These are phyloP conservation scores for Zhengitettix transpicula DNA, from an alignment of 2,888 invertebrate genomes.

Conservation along the genomic window DNA sequence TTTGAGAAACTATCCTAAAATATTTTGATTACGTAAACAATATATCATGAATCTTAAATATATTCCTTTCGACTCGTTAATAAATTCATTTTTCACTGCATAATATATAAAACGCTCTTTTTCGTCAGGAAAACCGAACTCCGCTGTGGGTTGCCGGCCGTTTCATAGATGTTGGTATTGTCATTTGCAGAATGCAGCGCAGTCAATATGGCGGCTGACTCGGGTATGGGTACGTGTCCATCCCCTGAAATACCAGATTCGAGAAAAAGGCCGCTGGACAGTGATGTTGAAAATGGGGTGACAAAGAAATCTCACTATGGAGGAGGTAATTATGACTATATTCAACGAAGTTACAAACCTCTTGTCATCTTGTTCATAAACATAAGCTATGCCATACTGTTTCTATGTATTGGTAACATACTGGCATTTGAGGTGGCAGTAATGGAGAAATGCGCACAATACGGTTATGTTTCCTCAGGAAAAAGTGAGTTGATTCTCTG, in stretches of 20 bases:
- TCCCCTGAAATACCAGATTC: constrained; percentile 84
- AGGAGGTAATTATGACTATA: constrained; percentile 42
- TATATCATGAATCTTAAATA: too few species aligned
- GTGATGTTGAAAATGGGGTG: constrained; percentile 73
- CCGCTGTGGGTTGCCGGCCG: too few species aligned
- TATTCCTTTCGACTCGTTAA: too few species aligned
- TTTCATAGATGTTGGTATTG: too few species aligned
- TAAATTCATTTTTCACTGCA: too few species aligned
- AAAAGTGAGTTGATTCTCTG: neutral
- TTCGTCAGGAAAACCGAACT: too few species aligned
- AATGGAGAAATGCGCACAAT: neutral
- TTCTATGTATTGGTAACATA: neutral
- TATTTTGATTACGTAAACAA: too few species aligned
- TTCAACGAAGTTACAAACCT: too few species aligned
- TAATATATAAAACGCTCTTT: too few species aligned
- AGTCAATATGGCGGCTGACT: constrained; percentile 78
- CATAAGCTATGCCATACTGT: constrained; percentile 6
- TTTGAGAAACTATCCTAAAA: too few species aligned
- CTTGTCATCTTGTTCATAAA: neutral
- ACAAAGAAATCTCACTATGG: constrained; percentile 82
- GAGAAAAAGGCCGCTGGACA: constrained; percentile 76
- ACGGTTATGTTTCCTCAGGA: neutral
- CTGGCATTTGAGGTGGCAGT: neutral
- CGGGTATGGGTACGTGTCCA: constrained; percentile 86
- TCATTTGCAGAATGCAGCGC: constrained; percentile 8